These are phyloP conservation scores for Drosophila barbarae DNA, from an alignment of 2,888 invertebrate species.

Conservation along the genomic window DNA sequence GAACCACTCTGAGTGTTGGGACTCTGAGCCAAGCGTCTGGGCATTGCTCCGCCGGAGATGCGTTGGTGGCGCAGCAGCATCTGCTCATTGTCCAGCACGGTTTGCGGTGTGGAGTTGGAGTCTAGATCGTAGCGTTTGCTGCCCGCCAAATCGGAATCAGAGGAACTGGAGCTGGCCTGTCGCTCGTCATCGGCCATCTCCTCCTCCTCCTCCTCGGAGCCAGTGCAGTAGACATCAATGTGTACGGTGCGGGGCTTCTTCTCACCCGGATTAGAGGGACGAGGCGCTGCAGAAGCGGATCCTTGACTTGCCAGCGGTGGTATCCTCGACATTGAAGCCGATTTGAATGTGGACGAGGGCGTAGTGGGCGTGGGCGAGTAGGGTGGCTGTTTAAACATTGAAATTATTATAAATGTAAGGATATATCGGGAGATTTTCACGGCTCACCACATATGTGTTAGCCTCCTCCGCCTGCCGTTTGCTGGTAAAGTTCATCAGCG, in stretches of 20 bases:
- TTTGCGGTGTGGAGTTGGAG: conserved; percentile 83
- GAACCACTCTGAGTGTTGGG: conserved; percentile 43
- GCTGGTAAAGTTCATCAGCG: conserved; percentile 59
- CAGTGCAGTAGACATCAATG: conserved; percentile 88
- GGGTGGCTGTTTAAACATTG: conserved; percentile 49
- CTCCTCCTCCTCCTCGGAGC: conserved; percentile 81
- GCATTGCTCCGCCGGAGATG: conserved; percentile 79
- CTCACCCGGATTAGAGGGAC: conserved; percentile 57
- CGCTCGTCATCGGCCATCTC: conserved; percentile 77
- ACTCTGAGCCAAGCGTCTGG: conserved; percentile 76
- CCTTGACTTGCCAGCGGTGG: conserved; percentile 59
- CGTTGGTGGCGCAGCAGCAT: conserved; percentile 83
- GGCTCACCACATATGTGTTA: conserved; percentile 77
- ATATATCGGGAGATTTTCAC: background rate
- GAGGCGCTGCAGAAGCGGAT: conserved; percentile 27
- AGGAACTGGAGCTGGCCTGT: conserved; percentile 63
- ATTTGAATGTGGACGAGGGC: conserved; percentile 74
- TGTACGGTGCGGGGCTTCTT: conserved; percentile 84
- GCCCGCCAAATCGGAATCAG: conserved; percentile 50
- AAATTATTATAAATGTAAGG: background rate
- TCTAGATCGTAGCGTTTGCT: conserved; percentile 74
- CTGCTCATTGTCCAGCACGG: conserved; percentile 84
- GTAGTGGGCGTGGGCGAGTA: conserved; percentile 63
- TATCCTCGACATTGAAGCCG: conserved; percentile 75
- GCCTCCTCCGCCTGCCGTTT: conserved; percentile 76